Base-by-base conservation (phyloP, 2,113 vertebrate genomes). In the Jaculus jaculus region DNA sequence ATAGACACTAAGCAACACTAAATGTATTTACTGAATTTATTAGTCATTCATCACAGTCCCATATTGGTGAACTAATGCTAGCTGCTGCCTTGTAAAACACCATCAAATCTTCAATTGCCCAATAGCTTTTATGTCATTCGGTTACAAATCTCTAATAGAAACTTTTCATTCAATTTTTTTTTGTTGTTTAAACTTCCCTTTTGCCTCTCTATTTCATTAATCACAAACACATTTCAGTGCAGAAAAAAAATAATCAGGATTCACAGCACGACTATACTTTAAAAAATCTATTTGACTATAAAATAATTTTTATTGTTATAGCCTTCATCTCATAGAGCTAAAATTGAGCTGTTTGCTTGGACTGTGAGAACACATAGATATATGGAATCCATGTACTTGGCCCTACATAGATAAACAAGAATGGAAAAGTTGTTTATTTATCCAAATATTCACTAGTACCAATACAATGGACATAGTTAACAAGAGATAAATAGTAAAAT, bases 271-370 rank as follows among this genome's bases (percentile, higher is more conserved):
- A 72, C 61, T 79, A 81, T 71, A 75, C 82, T 42, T 2, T 71
- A 80, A n/a, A 58, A 73, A 18, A 1, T 61, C n/a, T 81, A 28
- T 85, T 82, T 28, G 51, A 71, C 60, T 90, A 51, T 79, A 60
- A 92, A 95, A 91, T 89, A 83, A 30, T 66, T 77, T 89, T 91
- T 58, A 71, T 34, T 30, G 23, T 81, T 58, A 84, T 73, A 84
- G 42, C 58, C n/a, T 85, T 39, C 66, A 84, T 16, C 75, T 63
- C 12, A 81, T 26, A 58, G 13, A 61, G 21, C 3, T n/a, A 8
- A 66, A n/a, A 13, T 8, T 54, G 23, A 73, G 8, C 47, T 83
- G 26, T 54, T 82, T 65, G 0, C 82, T 61, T 71, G 7, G 72
- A 34, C 17, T 72, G 7, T 72, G 78, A 71, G 20, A 87, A 60